These are phyloP conservation scores for Leptatherina wallacei DNA, from an alignment of 2,797 vertebrate species.

Conservation along the genomic window DNA sequence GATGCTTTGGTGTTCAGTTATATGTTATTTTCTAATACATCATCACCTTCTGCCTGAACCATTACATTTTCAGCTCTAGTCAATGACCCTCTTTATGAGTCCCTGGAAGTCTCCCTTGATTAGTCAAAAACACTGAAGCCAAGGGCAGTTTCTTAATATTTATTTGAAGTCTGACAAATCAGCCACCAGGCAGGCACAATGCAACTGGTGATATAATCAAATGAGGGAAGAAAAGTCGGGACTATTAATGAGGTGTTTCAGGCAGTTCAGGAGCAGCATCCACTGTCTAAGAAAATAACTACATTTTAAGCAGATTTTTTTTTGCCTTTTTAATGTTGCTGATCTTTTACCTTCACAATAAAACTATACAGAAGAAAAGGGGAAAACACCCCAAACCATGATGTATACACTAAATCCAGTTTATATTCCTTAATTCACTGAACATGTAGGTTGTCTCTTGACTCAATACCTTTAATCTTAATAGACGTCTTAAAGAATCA, in stretches of 20 bases:
- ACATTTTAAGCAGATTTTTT: background rate
- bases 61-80: background rate
- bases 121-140: background rate
- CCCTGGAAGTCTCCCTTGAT: background rate
- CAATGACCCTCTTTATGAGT: background rate
- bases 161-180: background rate
- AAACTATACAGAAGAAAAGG: background rate
- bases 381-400: background rate
- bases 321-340: background rate
- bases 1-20: background rate
- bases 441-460: background rate
- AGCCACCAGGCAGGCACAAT: background rate
- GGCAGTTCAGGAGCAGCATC: background rate
- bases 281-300: background rate
- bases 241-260: background rate
- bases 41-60: background rate
- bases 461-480: constrained; percentile 9
- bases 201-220: background rate
- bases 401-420: background rate
- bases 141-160: background rate
- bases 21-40: background rate
- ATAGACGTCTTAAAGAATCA: constrained; percentile 14
- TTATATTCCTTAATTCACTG: background rate
- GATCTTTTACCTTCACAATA: background rate
- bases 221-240: background rate